Evolutionary conservation across 2,113 vertebrate species (phyloP), one percentile per base, ranked within the genome.

Genomic region (Mirounga angustirostris): DNA sequence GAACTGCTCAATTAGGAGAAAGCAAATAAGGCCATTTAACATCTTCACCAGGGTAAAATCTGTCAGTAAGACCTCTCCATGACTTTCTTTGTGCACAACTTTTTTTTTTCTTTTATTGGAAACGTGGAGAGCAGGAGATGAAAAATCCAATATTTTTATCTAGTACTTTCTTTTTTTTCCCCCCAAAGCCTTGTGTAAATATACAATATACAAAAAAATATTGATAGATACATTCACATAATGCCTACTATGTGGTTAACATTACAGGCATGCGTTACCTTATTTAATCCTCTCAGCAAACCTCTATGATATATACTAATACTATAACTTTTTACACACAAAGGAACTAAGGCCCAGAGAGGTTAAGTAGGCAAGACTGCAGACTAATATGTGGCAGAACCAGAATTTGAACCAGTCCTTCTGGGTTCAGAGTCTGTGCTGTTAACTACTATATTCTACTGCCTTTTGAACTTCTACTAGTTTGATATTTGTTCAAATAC

Each of bases 1-100:
- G 94, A 94, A 18, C 12, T 83, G 43, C 65, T 59, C 95, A 89
- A 98, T 97, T 85, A 96, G 81, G 33, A 98, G 88, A 97, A 97
- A 97, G 97, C 58, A 50, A 97, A 89, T 95, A 92, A 94, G 33
- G 33, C 30, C 9, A 36, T 40, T 92, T 96, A 80, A 81, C 19
- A 59, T n/a, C 59, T 84, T 92, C 22, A 54, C 15, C 30, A 33
- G 36, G 14, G 36, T 65, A 15, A 80, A 92, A 91, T 87, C 50
- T 86, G 54, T 65, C 52, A 71, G 2, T 28, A 52, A 94, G 50
- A 86, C 0, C 7, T 86, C 11, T 82, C 22, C 33, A 52, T 54
- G 71, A 56, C 52, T 46, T 58, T 95, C 67, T 69, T 76, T 14
- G 58, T 43, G 24, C 3, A 43, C 9, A 78, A 65, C 52, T 7